phyloP scores from a whole-genome alignment of 92 coral and sea anemone species.

The Heliopora coerulea region DNA sequence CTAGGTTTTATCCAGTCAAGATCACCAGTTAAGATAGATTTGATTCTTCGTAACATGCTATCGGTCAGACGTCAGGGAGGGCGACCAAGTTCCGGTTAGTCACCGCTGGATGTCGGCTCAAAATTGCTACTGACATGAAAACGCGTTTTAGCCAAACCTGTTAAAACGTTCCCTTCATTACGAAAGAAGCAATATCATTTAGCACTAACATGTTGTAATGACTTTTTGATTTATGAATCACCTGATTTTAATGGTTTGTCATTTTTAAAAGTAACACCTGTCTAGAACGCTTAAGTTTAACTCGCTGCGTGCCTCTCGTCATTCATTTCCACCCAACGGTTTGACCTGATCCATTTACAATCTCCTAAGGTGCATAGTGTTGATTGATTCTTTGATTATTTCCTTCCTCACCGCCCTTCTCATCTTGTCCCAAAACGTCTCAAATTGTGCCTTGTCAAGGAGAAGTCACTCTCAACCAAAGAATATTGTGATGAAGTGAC shows the following conservation, averaged over 20 bases:
- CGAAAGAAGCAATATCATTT: background rate
- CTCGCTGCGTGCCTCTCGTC: background rate
- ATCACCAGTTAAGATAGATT: too few relatives aligned
- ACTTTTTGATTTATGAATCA: too few relatives aligned
- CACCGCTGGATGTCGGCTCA: background rate
- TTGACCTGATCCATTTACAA: too few relatives aligned
- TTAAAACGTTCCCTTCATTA: background rate
- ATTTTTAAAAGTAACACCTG: background rate
- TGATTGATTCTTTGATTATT: conserved; percentile 31
- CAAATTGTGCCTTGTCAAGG: background rate
- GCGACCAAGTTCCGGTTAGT: too few relatives aligned
- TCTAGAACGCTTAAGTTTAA: background rate
- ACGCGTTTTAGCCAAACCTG: too few relatives aligned
- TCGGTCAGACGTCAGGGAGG: too few relatives aligned
- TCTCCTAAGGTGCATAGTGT: background rate
- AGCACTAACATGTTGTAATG: background rate
- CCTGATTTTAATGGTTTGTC: background rate
- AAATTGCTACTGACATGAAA: background rate
- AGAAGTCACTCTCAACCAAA: too few relatives aligned
- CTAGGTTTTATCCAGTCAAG: too few relatives aligned
- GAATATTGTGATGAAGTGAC: too few relatives aligned
- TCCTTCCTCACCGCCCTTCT: conserved; percentile 18
- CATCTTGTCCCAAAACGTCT: background rate
- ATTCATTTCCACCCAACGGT: background rate
- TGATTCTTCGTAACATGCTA: too few relatives aligned